Conservation (phyloP, 1,140 invertebrate species). For the Eumeta japonica region DNA sequence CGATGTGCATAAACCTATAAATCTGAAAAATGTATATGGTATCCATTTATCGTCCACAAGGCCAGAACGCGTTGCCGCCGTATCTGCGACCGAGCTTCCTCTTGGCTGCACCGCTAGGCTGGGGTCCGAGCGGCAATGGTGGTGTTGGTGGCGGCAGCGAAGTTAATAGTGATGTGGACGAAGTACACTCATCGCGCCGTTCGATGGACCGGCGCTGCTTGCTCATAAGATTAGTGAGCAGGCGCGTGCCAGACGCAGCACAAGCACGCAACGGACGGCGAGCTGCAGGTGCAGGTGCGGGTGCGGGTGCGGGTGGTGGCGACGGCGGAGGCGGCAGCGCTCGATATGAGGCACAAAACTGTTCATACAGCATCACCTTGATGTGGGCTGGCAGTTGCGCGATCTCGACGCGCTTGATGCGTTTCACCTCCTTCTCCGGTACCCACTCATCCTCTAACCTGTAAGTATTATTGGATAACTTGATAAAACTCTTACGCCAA, state of each 20-base stretch:
- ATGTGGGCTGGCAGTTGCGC: constrained; percentile 23
- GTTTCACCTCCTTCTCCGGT: constrained; percentile 33
- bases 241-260: constrained; percentile 26
- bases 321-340: constrained; percentile 19
- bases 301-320: constrained; percentile 5
- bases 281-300: constrained; percentile 15
- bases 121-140: constrained; percentile 15
- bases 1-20: too few species aligned
- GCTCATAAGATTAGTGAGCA: constrained; percentile 33
- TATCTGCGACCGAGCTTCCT: constrained; percentile 39
- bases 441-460: constrained; percentile 51
- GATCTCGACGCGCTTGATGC: constrained; percentile 38
- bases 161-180: too few species aligned
- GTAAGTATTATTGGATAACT: too few species aligned
- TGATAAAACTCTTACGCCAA: too few species aligned
- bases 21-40: too few species aligned
- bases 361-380: constrained; percentile 40
- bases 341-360: constrained; percentile 36
- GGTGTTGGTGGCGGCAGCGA: constrained; percentile 20
- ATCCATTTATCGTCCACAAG: constrained; percentile 40
- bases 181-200: constrained; percentile 16
- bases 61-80: constrained; percentile 45
- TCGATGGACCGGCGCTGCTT: constrained; percentile 20
- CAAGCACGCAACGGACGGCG: constrained; percentile 14
- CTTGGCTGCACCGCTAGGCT: constrained; percentile 39